These are phyloP conservation scores for Nebria brevicollis DNA, from an alignment of 2,888 invertebrate genomes.

Conservation along the genomic window DNA sequence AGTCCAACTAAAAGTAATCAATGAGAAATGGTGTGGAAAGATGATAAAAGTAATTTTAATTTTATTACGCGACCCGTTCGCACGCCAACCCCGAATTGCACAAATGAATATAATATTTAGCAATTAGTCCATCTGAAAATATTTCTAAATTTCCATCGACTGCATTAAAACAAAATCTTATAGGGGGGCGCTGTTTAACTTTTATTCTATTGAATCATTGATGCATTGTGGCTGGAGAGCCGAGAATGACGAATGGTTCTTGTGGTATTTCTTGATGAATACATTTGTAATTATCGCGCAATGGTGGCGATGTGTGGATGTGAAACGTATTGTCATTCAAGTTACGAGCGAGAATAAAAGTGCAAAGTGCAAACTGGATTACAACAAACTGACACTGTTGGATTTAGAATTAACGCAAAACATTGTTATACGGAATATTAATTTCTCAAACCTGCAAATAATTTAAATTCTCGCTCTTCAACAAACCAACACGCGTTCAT, in stretches of 20 bases:
- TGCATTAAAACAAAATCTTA: no score
- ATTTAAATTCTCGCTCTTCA: slow-evolving; percentile 36
- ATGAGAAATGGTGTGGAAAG: slow-evolving; percentile 57
- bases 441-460: slow-evolving; percentile 38
- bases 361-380: slow-evolving; percentile 33
- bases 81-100: neutral
- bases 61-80: slow-evolving; percentile 52
- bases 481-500: slow-evolving; percentile 25
- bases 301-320: neutral
- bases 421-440: slow-evolving; percentile 42
- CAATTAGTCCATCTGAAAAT: neutral
- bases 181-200: no score
- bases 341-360: slow-evolving; percentile 25
- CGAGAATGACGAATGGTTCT: neutral
- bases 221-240: no score
- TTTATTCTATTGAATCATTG: no score
- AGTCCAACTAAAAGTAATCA: slow-evolving; percentile 56
- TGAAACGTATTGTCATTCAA: slow-evolving; percentile 19
- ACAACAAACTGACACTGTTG: slow-evolving; percentile 25
- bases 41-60: slow-evolving; percentile 58
- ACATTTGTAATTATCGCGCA: slow-evolving; percentile 1
- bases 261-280: neutral
- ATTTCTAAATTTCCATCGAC: no score
- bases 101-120: neutral
- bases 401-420: slow-evolving; percentile 40